A percentile compares a stretch with the other conserved stretches of the same genome.
These are phyloP conservation scores for Hydrophis major DNA, from an alignment of 2,797 vertebrate genomes.

Conservation along the genomic window DNA sequence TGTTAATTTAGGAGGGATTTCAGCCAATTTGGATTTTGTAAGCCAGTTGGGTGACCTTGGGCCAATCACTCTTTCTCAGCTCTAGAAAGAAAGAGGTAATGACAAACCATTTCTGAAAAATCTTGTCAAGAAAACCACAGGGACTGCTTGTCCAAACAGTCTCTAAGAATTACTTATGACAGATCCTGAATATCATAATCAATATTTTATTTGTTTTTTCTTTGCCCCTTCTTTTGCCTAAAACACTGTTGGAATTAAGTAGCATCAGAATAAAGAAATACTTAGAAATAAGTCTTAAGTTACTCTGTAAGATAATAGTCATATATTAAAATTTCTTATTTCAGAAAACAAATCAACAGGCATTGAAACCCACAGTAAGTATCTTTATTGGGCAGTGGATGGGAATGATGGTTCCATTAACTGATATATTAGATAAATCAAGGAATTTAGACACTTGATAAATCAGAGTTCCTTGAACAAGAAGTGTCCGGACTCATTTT, in stretches of 20 bases:
- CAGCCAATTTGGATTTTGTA: neutral
- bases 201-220: neutral
- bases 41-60: neutral
- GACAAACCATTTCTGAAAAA: neutral
- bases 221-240: neutral
- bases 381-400: neutral
- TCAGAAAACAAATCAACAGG: slow-evolving; percentile 67
- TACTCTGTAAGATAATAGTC: neutral
- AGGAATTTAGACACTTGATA: neutral
- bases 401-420: neutral
- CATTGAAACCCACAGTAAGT: slow-evolving; percentile 67
- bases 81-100: neutral
- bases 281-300: neutral
- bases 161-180: neutral
- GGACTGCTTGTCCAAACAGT: neutral
- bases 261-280: neutral
- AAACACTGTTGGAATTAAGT: neutral
- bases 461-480: neutral
- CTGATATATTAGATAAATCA: neutral
- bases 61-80: neutral
- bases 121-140: neutral
- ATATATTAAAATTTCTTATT: slow-evolving; percentile 26
- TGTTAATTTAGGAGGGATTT: neutral
- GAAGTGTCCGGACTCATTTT: neutral
- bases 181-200: neutral